phyloP scores from a whole-genome alignment of 2,113 vertebrate genomes.

The Sminthopsis crassicaudata region DNA sequence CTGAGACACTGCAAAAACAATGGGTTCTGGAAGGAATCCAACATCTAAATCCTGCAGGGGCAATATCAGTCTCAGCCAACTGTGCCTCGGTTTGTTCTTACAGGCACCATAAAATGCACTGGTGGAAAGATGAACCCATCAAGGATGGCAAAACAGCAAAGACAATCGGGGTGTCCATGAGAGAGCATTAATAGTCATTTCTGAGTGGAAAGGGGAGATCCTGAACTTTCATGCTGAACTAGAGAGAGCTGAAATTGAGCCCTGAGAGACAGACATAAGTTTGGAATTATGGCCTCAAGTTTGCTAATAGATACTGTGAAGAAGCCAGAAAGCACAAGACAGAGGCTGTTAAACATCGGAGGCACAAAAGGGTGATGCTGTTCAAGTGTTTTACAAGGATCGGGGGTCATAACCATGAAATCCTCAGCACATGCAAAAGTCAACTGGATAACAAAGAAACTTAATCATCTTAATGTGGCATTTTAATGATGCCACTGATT shows the following conservation, averaged over 20 bases:
- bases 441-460: slow-evolving; percentile 87
- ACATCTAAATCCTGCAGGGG: slow-evolving; percentile 82
- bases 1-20: slow-evolving; percentile 87
- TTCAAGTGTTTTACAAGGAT: slow-evolving; percentile 86
- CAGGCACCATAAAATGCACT: slow-evolving; percentile 71
- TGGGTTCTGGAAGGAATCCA: slow-evolving; percentile 86
- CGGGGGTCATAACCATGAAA: slow-evolving; percentile 85
- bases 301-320: slow-evolving; percentile 30
- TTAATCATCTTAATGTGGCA: slow-evolving; percentile 89
- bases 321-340: slow-evolving; percentile 58
- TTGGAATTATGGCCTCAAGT: slow-evolving; percentile 64
- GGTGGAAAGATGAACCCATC: slow-evolving; percentile 68
- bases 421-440: slow-evolving; percentile 84
- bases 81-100: slow-evolving; percentile 75
- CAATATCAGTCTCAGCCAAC: slow-evolving; percentile 82
- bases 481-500: slow-evolving; percentile 87
- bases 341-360: slow-evolving; percentile 68
- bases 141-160: slow-evolving; percentile 52
- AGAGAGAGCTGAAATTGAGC: slow-evolving; percentile 13
- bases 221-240: slow-evolving; percentile 38
- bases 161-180: slow-evolving; percentile 24
- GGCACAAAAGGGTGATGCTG: slow-evolving; percentile 80
- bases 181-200: slow-evolving; percentile 41
- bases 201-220: background rate
- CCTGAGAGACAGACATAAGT: slow-evolving; percentile 22